Evolutionary conservation across 1,140 invertebrate species (phyloP).

Genomic region (Gryllus bimaculatus): DNA sequence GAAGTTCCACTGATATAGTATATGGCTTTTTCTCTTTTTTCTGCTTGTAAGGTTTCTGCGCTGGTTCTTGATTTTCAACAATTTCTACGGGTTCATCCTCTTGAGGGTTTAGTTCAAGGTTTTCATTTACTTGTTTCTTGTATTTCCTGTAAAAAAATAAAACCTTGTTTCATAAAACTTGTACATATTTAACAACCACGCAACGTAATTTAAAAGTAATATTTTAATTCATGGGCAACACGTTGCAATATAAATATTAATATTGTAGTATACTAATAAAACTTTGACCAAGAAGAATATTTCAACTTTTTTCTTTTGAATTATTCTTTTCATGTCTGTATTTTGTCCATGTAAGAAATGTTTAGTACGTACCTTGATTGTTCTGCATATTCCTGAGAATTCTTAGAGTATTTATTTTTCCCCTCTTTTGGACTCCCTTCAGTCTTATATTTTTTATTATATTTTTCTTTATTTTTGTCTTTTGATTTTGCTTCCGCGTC

Average conservation of each 20-base stretch:
- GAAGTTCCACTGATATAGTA: neutral
- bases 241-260: too few relatives aligned
- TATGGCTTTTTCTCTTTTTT: neutral
- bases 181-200: too few relatives aligned
- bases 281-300: too few relatives aligned
- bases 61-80: neutral
- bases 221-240: too few relatives aligned
- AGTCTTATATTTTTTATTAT: neutral
- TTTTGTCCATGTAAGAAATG: too few relatives aligned
- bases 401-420: neutral
- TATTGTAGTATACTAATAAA: too few relatives aligned
- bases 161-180: too few relatives aligned
- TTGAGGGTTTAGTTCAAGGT: neutral
- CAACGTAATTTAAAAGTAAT: too few relatives aligned
- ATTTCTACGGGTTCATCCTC: neutral
- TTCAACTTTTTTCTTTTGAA: too few relatives aligned
- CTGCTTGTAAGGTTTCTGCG: neutral
- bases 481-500: neutral
- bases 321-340: too few relatives aligned
- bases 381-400: neutral
- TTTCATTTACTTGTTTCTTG: neutral
- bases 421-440: neutral
- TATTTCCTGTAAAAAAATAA: neutral
- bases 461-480: neutral
- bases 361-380: neutral